Base-by-base conservation (phyloP, 1,140 invertebrate species). In the Drosophila arizonae region DNA sequence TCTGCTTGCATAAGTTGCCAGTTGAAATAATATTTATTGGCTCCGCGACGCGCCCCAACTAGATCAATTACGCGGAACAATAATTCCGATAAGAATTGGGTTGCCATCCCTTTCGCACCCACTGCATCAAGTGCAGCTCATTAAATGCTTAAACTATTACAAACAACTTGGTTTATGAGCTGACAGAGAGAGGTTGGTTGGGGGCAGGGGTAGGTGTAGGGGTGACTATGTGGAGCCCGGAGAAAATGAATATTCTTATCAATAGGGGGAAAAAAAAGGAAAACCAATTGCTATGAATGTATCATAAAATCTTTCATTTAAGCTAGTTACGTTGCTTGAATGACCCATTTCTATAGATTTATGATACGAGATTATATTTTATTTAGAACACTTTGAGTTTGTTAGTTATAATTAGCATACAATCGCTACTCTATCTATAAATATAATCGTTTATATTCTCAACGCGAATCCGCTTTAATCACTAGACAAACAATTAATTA, bases 401-500 rank as follows among this genome's bases (percentile, higher is more conserved):
- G 17, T 50, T 15, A 46, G 30, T 8, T 36, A 21, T 63, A 48
- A 50, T 65, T 51, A 36, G 33, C 6, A 6, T n/a, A 41, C 26
- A 57, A 5, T 9, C n/a, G 21, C 45, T n/a, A 51, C 30, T 43
- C 17, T 8, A 26, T 33, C 33, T 33, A 9, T 33, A 10, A 33
- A 41, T 11, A 30, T 61, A 62, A 48, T 63, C 70, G 21, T 56
- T 28, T 62, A 45, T 9, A 1, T 30, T 67, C 60, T 72, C 73
- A 41, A 41, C 52, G 54, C 56, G 76, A 78, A 87, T 76, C 82
- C 51, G 17, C 30, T 57, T 52, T 88, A 88, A 84, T 88, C 79
- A 64, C 54, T 61, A 72, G 71, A 70, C 73, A 84, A 88, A 84
- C 77, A 88, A 88, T 88, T 84, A 88, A 80, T 84, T 88, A 88